phyloP scores from a whole-genome alignment of 1,140 invertebrate species.

The Conopomorpha cramerella region DNA sequence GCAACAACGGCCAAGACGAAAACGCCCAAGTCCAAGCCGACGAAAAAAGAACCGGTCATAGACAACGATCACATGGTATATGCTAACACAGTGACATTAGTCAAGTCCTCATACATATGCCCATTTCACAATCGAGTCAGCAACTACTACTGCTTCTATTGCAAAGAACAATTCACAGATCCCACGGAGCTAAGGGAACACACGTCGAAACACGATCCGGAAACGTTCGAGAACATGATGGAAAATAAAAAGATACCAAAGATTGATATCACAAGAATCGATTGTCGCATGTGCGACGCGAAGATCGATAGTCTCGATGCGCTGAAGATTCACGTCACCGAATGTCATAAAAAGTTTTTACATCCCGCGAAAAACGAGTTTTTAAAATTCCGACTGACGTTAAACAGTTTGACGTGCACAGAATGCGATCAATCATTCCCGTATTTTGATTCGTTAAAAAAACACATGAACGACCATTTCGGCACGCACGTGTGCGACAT shows the following conservation, averaged over 20 bases:
- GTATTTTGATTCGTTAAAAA: slow-evolving; percentile 35
- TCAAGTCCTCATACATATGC: slow-evolving; percentile 3
- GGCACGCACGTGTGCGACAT: slow-evolving; percentile 40
- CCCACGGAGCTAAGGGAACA: slow-evolving; percentile 3
- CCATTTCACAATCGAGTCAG: slow-evolving; percentile 2
- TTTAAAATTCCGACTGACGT: slow-evolving; percentile 17
- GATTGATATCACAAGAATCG: slow-evolving; percentile 44
- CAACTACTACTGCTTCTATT: slow-evolving; percentile 5
- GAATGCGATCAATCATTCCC: slow-evolving; percentile 24
- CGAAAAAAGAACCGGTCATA: too few species aligned
- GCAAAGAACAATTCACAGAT: neutral
- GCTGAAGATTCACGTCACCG: slow-evolving; percentile 26
- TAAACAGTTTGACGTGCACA: slow-evolving; percentile 16
- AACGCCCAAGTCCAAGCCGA: too few species aligned
- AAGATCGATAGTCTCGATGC: slow-evolving; percentile 34
- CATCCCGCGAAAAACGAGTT: slow-evolving; percentile 20
- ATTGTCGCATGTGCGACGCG: slow-evolving; percentile 29
- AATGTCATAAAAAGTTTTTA: slow-evolving; percentile 13
- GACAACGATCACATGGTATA: neutral
- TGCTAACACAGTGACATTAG: neutral
- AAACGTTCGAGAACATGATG: slow-evolving; percentile 20
- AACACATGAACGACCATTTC: slow-evolving; percentile 45
- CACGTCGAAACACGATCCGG: slow-evolving; percentile 1
- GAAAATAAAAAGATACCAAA: slow-evolving; percentile 41
- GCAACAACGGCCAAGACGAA: too few species aligned